Evolutionary conservation across 2,797 vertebrate genomes (phyloP), one percentile per base, ranked within the genome.

Genomic region (Spinibarbus caldwelli): DNA sequence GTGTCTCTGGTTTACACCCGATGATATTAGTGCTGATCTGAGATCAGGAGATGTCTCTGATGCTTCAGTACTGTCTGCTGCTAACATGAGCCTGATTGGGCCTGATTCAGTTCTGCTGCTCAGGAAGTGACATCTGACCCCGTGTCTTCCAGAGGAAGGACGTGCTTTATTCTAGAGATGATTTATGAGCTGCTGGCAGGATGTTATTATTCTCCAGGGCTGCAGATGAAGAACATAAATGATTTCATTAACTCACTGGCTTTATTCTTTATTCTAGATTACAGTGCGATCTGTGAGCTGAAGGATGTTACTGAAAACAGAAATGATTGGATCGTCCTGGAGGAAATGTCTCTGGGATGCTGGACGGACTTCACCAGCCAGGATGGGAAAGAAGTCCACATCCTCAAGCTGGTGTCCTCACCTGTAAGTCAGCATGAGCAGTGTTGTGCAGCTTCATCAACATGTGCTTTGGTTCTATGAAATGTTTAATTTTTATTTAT

Each of bases 351-450:
- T 14, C 85, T 38, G 7, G 94, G 94, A 76, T 96, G 95, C 81
- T 93, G 92, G 93, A 94, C 92, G 59, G 87, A 86, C 90, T 96
- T 93, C 84, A 54, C 88, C 43, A 41, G 19, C 5, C 31, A 80
- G 2, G 87, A 93, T 78, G 85, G 80, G 21, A 47, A 36, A 21
- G 94, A 96, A 89, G 93, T 96, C 82, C 95, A 96, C 90, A 93
- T 96, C 89, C 57, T 96, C 15, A 91, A 87, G 49, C 86, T 96
- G 81, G 82, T 86, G 19, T 91, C 89, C 87, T 0, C 0, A 12
- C 0, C 0, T 84, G 94, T 95, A 88, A 91, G 93, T 64, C 86
- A 21, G 4, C 12, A 11, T 66, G n/a, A 4, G 1, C 14, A 64
- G 62, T 66, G 15, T 34, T 19, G 62, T 34, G 31, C 62, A 34